These are phyloP conservation scores for Dascillus cervinus DNA, from an alignment of 2,888 invertebrate genomes.

Conservation along the genomic window DNA sequence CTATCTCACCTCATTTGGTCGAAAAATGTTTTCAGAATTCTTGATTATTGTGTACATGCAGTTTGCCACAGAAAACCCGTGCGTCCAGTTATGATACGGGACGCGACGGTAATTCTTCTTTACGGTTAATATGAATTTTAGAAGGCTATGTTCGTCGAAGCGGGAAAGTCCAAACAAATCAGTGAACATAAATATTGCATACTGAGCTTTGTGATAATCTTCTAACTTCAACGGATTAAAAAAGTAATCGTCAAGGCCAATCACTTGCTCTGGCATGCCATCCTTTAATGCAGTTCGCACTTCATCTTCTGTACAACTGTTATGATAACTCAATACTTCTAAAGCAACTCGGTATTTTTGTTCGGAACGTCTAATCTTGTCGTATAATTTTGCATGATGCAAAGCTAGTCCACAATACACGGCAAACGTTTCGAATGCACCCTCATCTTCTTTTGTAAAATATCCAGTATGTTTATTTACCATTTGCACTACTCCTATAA, in stretches of 20 bases:
- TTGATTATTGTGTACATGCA: slow-evolving; percentile 72
- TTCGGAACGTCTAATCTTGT: slow-evolving; percentile 73
- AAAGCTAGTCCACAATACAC: slow-evolving; percentile 79
- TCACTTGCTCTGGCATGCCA: slow-evolving; percentile 22
- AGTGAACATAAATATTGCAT: slow-evolving; percentile 20
- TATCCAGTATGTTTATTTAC: slow-evolving; percentile 56
- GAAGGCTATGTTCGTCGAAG: slow-evolving; percentile 61
- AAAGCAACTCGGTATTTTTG: slow-evolving; percentile 76
- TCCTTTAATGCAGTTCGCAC: slow-evolving; percentile 30
- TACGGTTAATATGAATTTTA: slow-evolving; percentile 71
- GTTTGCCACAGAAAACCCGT: slow-evolving; percentile 82
- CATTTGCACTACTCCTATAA: slow-evolving; percentile 80
- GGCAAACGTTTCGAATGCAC: slow-evolving; percentile 75
- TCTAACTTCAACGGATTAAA: slow-evolving; percentile 66
- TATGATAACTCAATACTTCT: slow-evolving; percentile 79
- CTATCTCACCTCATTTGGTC: slow-evolving; percentile 51
- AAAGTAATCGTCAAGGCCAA: slow-evolving; percentile 52
- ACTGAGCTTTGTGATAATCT: slow-evolving; percentile 59
- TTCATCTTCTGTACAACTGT: slow-evolving; percentile 69
- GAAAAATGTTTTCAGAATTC: slow-evolving; percentile 47
- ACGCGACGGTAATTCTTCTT: slow-evolving; percentile 77
- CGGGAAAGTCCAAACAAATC: slow-evolving; percentile 56
- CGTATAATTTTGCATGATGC: slow-evolving; percentile 78
- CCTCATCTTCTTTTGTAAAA: slow-evolving; percentile 64
- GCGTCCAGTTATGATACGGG: slow-evolving; percentile 84